Evolutionary conservation across 2,888 invertebrate species (phyloP).

Genomic region (Cantharis lateralis): DNA sequence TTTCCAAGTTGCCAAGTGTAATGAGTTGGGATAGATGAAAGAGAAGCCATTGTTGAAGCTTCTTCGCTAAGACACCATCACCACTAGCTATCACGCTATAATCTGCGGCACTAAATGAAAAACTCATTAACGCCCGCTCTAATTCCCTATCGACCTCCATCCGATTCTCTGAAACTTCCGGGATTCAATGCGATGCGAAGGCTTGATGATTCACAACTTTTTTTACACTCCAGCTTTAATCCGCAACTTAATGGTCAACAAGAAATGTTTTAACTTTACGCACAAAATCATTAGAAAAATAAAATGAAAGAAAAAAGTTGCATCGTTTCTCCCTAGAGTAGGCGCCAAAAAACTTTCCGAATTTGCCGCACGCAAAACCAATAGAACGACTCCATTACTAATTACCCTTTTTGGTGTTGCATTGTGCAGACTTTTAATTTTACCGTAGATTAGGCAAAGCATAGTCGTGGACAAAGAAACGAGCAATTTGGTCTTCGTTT

Average conservation of each 20-base stretch:
- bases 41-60: conserved; percentile 41
- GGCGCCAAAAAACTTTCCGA: not conserved
- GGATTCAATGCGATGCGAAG: conserved; percentile 23
- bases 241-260: not conserved
- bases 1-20: conserved; percentile 27
- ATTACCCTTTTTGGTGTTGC: conserved; percentile 7
- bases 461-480: conserved; percentile 23
- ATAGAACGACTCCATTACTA: not conserved
- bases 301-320: not conserved
- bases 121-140: conserved; percentile 50
- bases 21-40: conserved; percentile 33
- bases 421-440: conserved; percentile 40
- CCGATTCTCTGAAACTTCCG: conserved; percentile 28
- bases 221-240: conserved; percentile 10
- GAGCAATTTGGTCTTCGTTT: conserved; percentile 38
- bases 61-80: conserved; percentile 39
- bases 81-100: conserved; percentile 45
- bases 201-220: conserved; percentile 29
- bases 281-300: not conserved
- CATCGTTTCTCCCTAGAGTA: not conserved
- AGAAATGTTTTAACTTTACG: not conserved
- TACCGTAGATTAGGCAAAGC: conserved; percentile 43
- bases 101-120: conserved; percentile 51
- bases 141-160: conserved; percentile 37
- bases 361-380: not conserved